A percentile compares a stretch with the other conserved stretches of the same genome.
phyloP scores from a whole-genome alignment of 1,140 invertebrate species.

The Formica selysi region DNA sequence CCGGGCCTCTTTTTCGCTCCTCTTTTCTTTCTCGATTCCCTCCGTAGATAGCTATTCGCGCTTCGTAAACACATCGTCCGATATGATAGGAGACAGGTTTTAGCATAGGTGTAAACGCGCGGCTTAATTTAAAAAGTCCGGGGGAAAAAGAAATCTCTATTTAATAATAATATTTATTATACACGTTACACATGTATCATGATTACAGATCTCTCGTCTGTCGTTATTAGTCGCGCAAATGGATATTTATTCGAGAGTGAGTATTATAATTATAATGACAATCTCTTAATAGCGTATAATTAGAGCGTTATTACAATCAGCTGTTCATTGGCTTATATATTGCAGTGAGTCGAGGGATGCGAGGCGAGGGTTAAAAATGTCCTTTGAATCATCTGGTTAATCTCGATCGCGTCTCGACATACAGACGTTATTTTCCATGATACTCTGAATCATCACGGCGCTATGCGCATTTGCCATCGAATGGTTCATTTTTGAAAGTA shows the following conservation, averaged over 20 bases:
- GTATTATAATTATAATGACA: slow-evolving; percentile 35
- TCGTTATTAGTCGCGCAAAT: slow-evolving; percentile 34
- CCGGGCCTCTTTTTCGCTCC: slow-evolving; percentile 19
- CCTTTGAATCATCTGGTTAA: slow-evolving; percentile 3
- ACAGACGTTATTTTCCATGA: slow-evolving; percentile 17
- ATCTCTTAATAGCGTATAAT: slow-evolving; percentile 32
- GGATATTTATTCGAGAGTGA: slow-evolving; percentile 1
- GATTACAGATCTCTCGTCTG: slow-evolving; percentile 2
- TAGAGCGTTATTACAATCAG: not conserved
- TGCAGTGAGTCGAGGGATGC: not conserved
- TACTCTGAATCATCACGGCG: slow-evolving; percentile 29
- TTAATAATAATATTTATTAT: slow-evolving; percentile 37
- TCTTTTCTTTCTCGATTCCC: slow-evolving; percentile 36
- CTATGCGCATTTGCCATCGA: not conserved
- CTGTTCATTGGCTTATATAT: not conserved
- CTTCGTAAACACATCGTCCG: slow-evolving; percentile 43
- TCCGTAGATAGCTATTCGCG: slow-evolving; percentile 46
- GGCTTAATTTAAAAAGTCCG: not conserved
- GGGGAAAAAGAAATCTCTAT: not conserved
- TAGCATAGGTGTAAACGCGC: slow-evolving; percentile 53
- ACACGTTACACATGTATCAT: not conserved
- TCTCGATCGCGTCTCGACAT: slow-evolving; percentile 14
- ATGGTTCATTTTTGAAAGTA: not conserved
- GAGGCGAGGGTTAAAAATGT: not conserved
- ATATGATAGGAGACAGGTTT: slow-evolving; percentile 35